These are phyloP conservation scores for Drosophila novamexicana DNA, from an alignment of 1,140 invertebrate species.

Conservation along the genomic window DNA sequence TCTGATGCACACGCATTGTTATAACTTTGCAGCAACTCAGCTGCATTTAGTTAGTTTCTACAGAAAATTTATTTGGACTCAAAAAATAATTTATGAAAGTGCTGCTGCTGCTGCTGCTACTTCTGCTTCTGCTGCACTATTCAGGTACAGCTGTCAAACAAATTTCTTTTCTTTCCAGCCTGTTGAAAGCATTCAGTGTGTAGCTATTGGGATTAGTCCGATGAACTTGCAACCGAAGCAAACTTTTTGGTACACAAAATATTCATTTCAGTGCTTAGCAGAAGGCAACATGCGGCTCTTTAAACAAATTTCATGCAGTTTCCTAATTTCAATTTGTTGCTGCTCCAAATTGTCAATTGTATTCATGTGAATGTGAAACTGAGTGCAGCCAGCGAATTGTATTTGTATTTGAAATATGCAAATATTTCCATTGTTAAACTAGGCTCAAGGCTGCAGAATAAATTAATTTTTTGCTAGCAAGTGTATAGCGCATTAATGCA, in stretches of 20 bases:
- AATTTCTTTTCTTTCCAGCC: conserved; percentile 14
- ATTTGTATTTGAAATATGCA: no score
- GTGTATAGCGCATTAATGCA: no score
- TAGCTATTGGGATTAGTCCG: not conserved
- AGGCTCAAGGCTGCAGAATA: no score
- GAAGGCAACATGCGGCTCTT: not conserved
- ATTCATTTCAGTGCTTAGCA: not conserved
- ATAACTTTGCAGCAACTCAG: not conserved
- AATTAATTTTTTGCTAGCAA: no score
- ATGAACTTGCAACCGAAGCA: not conserved
- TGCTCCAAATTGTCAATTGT: not conserved
- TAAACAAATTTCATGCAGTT: conserved; percentile 1
- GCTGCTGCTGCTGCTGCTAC: conserved; percentile 8
- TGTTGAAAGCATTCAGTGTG: conserved; percentile 6
- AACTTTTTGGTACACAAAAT: conserved; percentile 4
- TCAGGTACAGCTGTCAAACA: conserved; percentile 4
- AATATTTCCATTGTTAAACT: no score
- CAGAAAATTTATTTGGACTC: conserved; percentile 26
- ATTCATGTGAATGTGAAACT: not conserved
- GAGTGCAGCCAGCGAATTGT: no score
- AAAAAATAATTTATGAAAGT: conserved; percentile 70
- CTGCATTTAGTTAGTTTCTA: conserved; percentile 42
- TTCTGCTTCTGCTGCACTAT: not conserved
- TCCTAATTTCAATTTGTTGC: not conserved
- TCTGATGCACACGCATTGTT: conserved; percentile 52